Evolutionary conservation across 2,113 vertebrate species (phyloP).

Genomic region (Meriones unguiculatus): DNA sequence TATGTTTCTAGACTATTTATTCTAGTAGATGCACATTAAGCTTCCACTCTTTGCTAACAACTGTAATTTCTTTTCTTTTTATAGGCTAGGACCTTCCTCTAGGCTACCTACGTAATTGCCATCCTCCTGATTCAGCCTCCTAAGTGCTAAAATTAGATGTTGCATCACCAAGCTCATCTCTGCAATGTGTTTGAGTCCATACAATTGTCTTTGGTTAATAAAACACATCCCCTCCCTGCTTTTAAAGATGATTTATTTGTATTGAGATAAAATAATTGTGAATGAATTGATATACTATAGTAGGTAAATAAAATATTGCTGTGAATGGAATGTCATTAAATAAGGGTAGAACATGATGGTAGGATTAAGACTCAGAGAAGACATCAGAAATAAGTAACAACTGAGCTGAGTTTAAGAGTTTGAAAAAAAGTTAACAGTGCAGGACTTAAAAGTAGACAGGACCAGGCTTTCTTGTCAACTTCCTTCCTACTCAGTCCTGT

Average conservation of each 20-base stretch:
- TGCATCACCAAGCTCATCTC: fast-evolving
- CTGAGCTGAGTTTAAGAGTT: not conserved
- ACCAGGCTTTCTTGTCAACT: not conserved
- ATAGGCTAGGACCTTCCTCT: not conserved
- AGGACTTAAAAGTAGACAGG: not conserved
- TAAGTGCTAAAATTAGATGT: not conserved
- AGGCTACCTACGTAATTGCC: not conserved
- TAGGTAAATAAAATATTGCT: not conserved
- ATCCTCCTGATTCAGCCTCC: not conserved
- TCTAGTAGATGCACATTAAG: not conserved
- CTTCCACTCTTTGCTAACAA: not conserved
- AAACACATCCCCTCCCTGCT: not conserved
- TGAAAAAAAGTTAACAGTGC: not conserved
- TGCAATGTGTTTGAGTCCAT: not conserved
- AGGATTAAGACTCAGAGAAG: not conserved
- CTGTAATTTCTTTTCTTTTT: not conserved
- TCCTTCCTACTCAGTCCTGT: not conserved
- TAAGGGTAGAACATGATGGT: not conserved
- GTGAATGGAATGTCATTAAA: not conserved
- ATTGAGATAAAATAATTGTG: not conserved
- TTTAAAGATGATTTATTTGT: conserved; percentile 7
- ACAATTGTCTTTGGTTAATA: not conserved
- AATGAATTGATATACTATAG: not conserved
- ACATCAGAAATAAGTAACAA: not conserved
- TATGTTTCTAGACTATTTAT: not conserved